Evolutionary conservation across 2,113 vertebrate genomes (phyloP).

Genomic region (Sterrhoptilus dennistouni): DNA sequence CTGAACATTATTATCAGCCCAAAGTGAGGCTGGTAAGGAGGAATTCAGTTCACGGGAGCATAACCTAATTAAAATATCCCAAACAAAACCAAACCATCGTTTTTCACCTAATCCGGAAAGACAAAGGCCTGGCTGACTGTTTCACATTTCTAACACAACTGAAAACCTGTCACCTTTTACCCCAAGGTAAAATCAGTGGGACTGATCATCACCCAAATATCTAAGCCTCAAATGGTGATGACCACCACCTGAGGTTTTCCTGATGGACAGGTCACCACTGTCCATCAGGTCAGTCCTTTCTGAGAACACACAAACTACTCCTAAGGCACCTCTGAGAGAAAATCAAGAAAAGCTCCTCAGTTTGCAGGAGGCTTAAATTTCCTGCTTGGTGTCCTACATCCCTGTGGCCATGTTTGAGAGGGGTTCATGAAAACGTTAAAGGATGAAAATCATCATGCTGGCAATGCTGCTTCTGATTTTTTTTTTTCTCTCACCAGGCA

Average conservation of each 20-base stretch:
- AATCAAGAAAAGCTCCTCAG: background rate
- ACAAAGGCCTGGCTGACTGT: background rate
- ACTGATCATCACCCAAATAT: background rate
- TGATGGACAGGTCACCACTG: background rate
- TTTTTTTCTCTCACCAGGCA: background rate
- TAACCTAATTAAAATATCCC: background rate
- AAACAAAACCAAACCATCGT: background rate
- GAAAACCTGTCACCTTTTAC: background rate
- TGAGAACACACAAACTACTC: background rate
- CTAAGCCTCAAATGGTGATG: background rate
- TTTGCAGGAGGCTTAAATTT: background rate
- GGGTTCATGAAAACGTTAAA: background rate
- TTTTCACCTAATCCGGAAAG: background rate
- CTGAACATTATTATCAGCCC: background rate
- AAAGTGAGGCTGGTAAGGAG: background rate
- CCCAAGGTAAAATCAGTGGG: background rate
- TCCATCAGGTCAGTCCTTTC: accelerated
- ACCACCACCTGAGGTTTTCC: background rate
- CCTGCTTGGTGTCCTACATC: background rate
- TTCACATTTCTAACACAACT: background rate
- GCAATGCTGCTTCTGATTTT: background rate
- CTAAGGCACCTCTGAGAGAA: background rate
- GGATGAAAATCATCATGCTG: background rate
- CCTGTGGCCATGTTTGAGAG: background rate
- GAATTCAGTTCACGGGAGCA: background rate